A percentile compares a stretch with the other conserved stretches of the same genome.
Conservation (phyloP, 2,888 invertebrate genomes). For the Agrochola lota region DNA sequence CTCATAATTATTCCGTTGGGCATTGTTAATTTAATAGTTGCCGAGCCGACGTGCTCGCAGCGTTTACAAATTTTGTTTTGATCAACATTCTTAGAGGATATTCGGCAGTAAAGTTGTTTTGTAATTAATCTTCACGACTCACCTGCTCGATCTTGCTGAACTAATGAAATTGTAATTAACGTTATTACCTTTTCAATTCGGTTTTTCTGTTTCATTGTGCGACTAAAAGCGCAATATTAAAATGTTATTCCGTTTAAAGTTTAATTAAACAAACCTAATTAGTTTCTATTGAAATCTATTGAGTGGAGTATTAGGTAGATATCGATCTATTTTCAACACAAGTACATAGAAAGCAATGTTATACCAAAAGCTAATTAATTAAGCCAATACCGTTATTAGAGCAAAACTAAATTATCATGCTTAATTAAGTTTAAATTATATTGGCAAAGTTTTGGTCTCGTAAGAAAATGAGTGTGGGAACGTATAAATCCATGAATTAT, state of each 20-base stretch:
- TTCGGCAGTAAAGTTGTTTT: constrained; percentile 64
- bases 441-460: constrained; percentile 46
- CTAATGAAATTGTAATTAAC: constrained; percentile 57
- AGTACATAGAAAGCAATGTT: constrained; percentile 15
- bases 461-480: constrained; percentile 37
- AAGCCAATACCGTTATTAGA: constrained; percentile 27
- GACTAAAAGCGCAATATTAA: constrained; percentile 21
- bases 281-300: constrained; percentile 9
- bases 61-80: constrained; percentile 68
- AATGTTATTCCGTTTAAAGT: constrained; percentile 11
- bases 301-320: background rate
- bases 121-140: constrained; percentile 69
- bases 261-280: constrained; percentile 26
- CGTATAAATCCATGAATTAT: constrained; percentile 55
- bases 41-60: constrained; percentile 55
- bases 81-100: constrained; percentile 66
- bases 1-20: constrained; percentile 67
- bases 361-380: constrained; percentile 30
- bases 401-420: constrained; percentile 21
- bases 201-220: constrained; percentile 30
- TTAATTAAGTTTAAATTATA: constrained; percentile 48
- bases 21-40: constrained; percentile 70
- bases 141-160: constrained; percentile 50
- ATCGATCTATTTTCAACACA: constrained; percentile 17
- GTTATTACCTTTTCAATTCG: constrained; percentile 50